These are phyloP conservation scores for Diabrotica undecimpunctata DNA, from an alignment of 1,140 invertebrate species.

Conservation along the genomic window DNA sequence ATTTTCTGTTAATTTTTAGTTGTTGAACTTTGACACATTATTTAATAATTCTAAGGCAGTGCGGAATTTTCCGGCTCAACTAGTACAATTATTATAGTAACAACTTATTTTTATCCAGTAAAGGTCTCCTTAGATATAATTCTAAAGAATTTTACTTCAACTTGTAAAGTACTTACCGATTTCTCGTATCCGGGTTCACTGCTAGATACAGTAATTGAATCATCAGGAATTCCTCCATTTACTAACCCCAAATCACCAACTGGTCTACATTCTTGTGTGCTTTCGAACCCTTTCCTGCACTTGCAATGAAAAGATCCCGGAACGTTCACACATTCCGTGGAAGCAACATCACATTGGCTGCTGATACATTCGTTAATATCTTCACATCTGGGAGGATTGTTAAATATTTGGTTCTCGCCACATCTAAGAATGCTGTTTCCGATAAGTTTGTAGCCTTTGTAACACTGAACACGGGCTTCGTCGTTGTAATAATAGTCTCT, in stretches of 20 bases:
- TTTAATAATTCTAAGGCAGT: no score
- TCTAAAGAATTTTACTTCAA: neutral
- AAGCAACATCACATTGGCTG: conserved; percentile 84
- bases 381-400: conserved; percentile 80
- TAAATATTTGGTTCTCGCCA: conserved; percentile 79
- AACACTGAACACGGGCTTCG: conserved; percentile 88
- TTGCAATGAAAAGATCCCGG: conserved; percentile 90
- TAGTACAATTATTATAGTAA: no score
- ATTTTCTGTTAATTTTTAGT: no score
- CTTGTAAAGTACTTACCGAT: conserved; percentile 57
- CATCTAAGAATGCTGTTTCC: conserved; percentile 87
- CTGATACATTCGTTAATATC: conserved; percentile 91
- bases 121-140: no score
- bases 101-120: no score
- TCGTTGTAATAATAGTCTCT: conserved; percentile 82
- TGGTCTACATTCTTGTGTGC: conserved; percentile 84
- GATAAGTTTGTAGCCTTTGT: conserved; percentile 79
- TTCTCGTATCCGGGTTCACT: conserved; percentile 78
- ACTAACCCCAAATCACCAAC: conserved; percentile 84
- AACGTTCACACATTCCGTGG: conserved; percentile 88
- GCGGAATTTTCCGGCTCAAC: no score
- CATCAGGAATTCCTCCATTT: conserved; percentile 85
- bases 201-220: conserved; percentile 80
- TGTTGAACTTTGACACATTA: no score
- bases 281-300: conserved; percentile 78